Percentiles rank a stretch among this genome's conserved stretches.
Evolutionary conservation across 1,140 invertebrate genomes (phyloP).

Genomic region (Odontomachus brunneus): DNA sequence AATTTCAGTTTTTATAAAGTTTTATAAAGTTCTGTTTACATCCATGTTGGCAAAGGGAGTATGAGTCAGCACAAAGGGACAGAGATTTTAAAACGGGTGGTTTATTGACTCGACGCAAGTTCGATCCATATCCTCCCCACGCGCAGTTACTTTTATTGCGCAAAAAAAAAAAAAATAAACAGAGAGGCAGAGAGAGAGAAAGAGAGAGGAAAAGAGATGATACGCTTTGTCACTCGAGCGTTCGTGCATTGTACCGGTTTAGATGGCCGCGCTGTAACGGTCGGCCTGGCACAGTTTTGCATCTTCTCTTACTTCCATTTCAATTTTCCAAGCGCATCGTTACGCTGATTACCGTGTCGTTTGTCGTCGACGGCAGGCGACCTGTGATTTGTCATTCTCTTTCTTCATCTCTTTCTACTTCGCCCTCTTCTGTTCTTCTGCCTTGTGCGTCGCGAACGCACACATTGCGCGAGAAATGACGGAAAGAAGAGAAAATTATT

Average conservation of each 20-base stretch:
- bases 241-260: constrained; percentile 26
- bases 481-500: constrained; percentile 33
- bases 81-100: neutral
- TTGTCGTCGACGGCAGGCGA: constrained; percentile 56
- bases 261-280: constrained; percentile 40
- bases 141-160: neutral
- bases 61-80: neutral
- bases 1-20: neutral
- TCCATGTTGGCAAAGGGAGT: neutral
- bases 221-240: constrained; percentile 39
- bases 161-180: constrained; percentile 10
- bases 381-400: constrained; percentile 44
- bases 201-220: neutral
- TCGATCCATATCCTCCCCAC: neutral
- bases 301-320: constrained; percentile 45
- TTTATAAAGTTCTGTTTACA: neutral
- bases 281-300: constrained; percentile 58
- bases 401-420: too few species aligned
- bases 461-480: too few species aligned
- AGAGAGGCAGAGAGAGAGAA: neutral
- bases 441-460: neutral
- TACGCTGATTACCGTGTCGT: constrained; percentile 55
- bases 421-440: neutral
- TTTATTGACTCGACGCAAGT: constrained; percentile 13
- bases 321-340: constrained; percentile 64